phyloP scores from a whole-genome alignment of 2,888 invertebrate species.

The Chymomyza procnemis region DNA sequence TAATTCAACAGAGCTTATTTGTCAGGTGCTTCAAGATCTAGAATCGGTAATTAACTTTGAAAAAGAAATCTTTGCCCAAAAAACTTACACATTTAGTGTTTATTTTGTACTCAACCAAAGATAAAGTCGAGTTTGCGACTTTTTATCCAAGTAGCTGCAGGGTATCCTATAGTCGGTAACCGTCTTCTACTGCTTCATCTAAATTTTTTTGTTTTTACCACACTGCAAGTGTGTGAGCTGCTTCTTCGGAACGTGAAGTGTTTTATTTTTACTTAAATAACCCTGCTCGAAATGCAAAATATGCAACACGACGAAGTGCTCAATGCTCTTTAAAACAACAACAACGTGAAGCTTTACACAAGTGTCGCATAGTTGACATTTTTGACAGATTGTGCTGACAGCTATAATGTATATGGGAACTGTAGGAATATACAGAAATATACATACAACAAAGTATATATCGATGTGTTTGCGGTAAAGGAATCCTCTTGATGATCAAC shows the following conservation, averaged over 20 bases:
- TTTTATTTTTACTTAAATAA: slow-evolving; percentile 59
- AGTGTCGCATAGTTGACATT: slow-evolving; percentile 65
- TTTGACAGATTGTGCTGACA: slow-evolving; percentile 54
- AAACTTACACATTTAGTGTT: too few relatives aligned
- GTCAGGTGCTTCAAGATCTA: too few relatives aligned
- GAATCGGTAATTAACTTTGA: too few relatives aligned
- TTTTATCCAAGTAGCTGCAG: too few relatives aligned
- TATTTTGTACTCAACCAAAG: too few relatives aligned
- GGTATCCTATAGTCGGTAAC: slow-evolving; percentile 28
- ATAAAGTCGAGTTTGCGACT: too few relatives aligned
- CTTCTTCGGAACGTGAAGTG: slow-evolving; percentile 33
- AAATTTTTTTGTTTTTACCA: slow-evolving; percentile 26
- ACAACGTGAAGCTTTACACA: slow-evolving; percentile 37
- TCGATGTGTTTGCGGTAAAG: neutral
- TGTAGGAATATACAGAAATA: too few relatives aligned
- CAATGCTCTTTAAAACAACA: slow-evolving; percentile 51
- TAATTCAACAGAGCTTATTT: too few relatives aligned
- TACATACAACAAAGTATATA: too few relatives aligned
- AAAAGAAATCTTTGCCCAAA: too few relatives aligned
- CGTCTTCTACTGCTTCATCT: slow-evolving; percentile 14
- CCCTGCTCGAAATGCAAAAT: slow-evolving; percentile 70
- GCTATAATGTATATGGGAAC: neutral
- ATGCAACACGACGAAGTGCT: slow-evolving; percentile 69
- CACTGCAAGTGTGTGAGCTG: slow-evolving; percentile 36
- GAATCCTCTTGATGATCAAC: neutral